These are phyloP conservation scores for Rhinatrema bivittatum DNA, from an alignment of 2,797 vertebrate genomes.

Conservation along the genomic window DNA sequence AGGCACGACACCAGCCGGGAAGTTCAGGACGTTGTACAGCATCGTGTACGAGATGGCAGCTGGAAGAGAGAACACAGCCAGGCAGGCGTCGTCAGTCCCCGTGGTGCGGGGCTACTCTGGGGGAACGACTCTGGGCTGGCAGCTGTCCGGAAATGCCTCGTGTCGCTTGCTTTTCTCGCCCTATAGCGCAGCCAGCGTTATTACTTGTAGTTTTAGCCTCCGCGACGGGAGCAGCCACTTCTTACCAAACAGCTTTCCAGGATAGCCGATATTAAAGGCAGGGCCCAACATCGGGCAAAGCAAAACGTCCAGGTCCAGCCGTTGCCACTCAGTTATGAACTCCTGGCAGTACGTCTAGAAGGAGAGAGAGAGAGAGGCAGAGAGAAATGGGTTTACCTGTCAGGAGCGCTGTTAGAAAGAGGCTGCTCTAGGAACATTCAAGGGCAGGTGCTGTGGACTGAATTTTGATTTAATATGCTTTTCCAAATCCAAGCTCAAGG, in stretches of 20 bases:
- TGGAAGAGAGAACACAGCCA: conserved; percentile 39
- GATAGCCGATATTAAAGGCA: conserved; percentile 52
- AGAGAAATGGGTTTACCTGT: not conserved
- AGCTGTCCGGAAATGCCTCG: no score
- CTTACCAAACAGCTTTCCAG: conserved; percentile 46
- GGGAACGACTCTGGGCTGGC: no score
- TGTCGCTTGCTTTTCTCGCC: no score
- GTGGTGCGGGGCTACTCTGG: not conserved
- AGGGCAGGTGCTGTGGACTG: not conserved
- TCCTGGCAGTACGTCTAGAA: conserved; percentile 58
- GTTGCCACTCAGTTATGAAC: conserved; percentile 60
- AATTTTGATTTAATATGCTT: not conserved
- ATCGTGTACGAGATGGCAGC: conserved; percentile 45
- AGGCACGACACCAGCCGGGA: conserved; percentile 75
- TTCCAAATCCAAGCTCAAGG: not conserved
- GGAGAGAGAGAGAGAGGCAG: not conserved
- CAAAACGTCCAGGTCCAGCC: conserved; percentile 63
- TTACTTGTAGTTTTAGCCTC: no score
- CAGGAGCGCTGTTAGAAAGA: not conserved
- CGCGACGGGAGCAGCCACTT: no score
- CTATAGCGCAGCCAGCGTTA: no score
- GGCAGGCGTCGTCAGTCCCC: not conserved
- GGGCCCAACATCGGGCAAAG: conserved; percentile 66
- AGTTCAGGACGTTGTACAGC: conserved; percentile 76
- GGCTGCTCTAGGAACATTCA: not conserved